Percentiles rank a stretch among this genome's conserved stretches.
These are phyloP conservation scores for Nyctereutes procyonoides DNA, from an alignment of 2,113 vertebrate genomes.

Conservation along the genomic window DNA sequence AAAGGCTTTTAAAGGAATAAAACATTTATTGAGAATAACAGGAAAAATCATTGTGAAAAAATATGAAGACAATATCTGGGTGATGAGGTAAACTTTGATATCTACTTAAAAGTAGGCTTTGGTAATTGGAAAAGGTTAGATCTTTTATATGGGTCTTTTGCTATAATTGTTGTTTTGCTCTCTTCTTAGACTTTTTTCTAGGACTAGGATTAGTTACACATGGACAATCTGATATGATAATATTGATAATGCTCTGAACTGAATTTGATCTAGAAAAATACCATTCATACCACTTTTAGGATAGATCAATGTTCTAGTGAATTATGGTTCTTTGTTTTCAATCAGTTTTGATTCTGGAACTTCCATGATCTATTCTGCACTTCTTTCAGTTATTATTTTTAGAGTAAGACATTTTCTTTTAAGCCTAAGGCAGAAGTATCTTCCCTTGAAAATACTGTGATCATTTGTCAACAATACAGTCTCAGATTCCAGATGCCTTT, in stretches of 20 bases:
- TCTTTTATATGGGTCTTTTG: neutral
- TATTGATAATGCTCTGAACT: constrained; percentile 17
- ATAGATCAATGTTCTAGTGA: neutral
- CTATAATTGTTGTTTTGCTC: neutral
- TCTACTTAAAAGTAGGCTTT: neutral
- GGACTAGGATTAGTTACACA: neutral
- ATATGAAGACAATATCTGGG: neutral
- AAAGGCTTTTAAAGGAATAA: neutral
- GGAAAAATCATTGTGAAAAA: neutral
- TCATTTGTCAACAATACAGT: neutral
- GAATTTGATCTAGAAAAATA: neutral
- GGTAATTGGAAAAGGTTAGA: neutral
- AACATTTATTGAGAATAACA: neutral
- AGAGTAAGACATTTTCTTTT: neutral
- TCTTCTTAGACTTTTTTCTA: neutral
- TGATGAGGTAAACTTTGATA: neutral
- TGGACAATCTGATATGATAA: neutral
- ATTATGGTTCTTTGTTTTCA: neutral
- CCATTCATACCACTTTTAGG: neutral
- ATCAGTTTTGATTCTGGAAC: neutral
- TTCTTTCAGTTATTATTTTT: constrained; percentile 5
- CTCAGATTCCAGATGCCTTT: constrained; percentile 21
- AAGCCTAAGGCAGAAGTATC: neutral
- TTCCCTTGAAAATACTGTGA: neutral
- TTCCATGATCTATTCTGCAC: neutral